phyloP scores from a whole-genome alignment of 2,113 vertebrate species.

The Formicarius rufipectus region DNA sequence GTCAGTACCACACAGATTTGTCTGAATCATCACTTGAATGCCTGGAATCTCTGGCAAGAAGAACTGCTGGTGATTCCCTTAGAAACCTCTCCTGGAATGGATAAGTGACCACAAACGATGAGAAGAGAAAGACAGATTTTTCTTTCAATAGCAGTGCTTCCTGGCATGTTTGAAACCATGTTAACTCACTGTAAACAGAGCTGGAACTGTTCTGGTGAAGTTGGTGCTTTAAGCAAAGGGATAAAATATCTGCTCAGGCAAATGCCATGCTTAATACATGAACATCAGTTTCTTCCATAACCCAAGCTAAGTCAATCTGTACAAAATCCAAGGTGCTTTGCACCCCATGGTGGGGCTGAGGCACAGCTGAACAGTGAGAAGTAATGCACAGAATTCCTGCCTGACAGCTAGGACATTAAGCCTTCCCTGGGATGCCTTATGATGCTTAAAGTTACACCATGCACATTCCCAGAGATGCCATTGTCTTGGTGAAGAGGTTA shows the following conservation, averaged over 20 bases:
- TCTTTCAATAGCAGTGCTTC: not conserved
- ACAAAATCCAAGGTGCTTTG: not conserved
- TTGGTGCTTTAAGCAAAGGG: not conserved
- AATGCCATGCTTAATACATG: not conserved
- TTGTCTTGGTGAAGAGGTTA: not conserved
- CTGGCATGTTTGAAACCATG: not conserved
- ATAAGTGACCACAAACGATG: not conserved
- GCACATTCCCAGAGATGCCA: not conserved
- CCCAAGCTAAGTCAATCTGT: not conserved
- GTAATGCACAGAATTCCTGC: not conserved
- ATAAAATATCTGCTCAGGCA: not conserved
- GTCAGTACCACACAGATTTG: not conserved
- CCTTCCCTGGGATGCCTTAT: not conserved
- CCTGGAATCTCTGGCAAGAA: constrained; percentile 5
- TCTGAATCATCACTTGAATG: not conserved
- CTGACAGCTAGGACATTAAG: not conserved
- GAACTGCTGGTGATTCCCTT: not conserved
- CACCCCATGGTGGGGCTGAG: not conserved
- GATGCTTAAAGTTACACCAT: not conserved
- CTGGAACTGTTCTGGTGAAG: not conserved
- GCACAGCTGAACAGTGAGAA: not conserved
- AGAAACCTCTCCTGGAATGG: not conserved
- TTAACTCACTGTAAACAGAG: not conserved
- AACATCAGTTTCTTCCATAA: not conserved
- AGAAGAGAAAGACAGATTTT: not conserved